These are phyloP conservation scores for Ellobium chinense DNA, from an alignment of 2,888 invertebrate genomes.

Conservation along the genomic window DNA sequence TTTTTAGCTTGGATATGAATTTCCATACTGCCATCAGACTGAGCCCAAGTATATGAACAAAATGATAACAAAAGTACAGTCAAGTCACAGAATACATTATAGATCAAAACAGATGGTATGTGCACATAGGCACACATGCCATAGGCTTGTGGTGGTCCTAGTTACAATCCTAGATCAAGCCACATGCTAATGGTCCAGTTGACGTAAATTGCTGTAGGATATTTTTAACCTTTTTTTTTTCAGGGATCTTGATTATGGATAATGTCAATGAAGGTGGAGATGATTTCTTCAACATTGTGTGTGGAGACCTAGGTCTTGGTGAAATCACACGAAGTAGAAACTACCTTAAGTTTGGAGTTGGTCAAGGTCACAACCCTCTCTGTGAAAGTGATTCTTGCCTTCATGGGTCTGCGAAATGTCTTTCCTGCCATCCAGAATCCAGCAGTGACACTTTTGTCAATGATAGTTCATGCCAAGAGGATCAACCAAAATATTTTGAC, in stretches of 20 bases:
- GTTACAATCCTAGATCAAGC: no score
- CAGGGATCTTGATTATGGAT: conserved; percentile 30
- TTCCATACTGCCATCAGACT: no score
- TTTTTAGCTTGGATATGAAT: no score
- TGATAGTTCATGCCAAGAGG: neutral
- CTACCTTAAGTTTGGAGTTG: conserved; percentile 46
- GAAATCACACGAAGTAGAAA: conserved; percentile 61
- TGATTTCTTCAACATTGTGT: conserved; percentile 52
- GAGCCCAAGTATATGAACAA: no score
- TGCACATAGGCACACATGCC: no score
- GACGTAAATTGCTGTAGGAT: no score
- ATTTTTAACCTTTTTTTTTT: neutral
- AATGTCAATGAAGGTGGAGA: conserved; percentile 39
- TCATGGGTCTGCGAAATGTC: neutral
- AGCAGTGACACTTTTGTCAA: neutral
- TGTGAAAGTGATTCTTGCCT: conserved; percentile 24
- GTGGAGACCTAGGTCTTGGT: conserved; percentile 67
- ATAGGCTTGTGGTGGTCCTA: no score
- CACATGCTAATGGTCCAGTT: no score
- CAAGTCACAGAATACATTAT: no score
- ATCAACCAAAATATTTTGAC: no score
- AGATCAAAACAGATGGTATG: no score
- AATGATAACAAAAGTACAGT: no score
- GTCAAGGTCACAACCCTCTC: conserved; percentile 4
- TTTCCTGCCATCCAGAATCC: neutral